phyloP scores from a whole-genome alignment of 2,797 vertebrate genomes.

The Sebastes vulpes region DNA sequence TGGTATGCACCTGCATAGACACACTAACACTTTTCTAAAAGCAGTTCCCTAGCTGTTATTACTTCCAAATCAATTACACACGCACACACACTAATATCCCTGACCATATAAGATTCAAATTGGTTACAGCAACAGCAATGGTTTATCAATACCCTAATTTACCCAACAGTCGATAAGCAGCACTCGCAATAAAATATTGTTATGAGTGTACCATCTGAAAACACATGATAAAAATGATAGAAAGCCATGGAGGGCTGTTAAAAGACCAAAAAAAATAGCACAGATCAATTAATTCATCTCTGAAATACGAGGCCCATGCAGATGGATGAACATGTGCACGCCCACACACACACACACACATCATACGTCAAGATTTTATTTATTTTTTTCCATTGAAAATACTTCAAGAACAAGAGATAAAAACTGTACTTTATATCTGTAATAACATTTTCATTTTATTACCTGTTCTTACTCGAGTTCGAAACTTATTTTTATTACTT shows the following conservation, averaged over 20 bases:
- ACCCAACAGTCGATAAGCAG: slow-evolving; percentile 62
- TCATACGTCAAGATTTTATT: neutral
- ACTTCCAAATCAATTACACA: slow-evolving; percentile 64
- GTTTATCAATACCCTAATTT: slow-evolving; percentile 78
- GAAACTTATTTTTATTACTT: slow-evolving; percentile 55
- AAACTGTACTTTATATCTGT: slow-evolving; percentile 41
- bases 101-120: slow-evolving; percentile 70
- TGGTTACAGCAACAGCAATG: slow-evolving; percentile 68
- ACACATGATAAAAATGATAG: slow-evolving; percentile 3
- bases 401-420: slow-evolving; percentile 30
- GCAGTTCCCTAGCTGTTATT: slow-evolving; percentile 30
- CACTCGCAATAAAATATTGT: slow-evolving; percentile 55
- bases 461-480: slow-evolving; percentile 31
- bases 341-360: neutral
- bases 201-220: slow-evolving; percentile 61
- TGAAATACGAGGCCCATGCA: neutral
- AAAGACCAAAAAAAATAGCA: neutral
- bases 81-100: slow-evolving; percentile 46
- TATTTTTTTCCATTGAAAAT: neutral
- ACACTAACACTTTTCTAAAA: slow-evolving; percentile 3
- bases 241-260: neutral
- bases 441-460: slow-evolving; percentile 51
- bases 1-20: neutral
- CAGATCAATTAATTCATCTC: slow-evolving; percentile 23
- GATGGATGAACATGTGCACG: neutral